Conservation (phyloP, 1,140 invertebrate genomes). For the Anoplolepis gracilipes region DNA sequence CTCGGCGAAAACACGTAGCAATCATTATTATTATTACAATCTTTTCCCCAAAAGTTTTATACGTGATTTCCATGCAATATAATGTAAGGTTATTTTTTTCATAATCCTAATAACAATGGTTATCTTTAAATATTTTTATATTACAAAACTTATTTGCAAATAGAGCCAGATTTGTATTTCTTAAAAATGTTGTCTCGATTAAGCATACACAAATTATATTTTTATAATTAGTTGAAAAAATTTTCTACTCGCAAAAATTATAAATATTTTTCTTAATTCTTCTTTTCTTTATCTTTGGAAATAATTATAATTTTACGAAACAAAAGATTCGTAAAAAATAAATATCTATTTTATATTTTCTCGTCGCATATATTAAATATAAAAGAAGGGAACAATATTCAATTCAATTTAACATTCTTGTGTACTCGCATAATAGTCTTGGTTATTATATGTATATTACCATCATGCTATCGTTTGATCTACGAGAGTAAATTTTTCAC, state of each 20-base stretch:
- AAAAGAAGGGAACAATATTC: background rate
- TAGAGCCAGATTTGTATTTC: background rate
- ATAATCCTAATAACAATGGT: background rate
- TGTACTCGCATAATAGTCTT: background rate
- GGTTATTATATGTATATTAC: slow-evolving; percentile 36
- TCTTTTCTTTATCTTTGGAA: background rate
- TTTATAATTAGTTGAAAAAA: background rate
- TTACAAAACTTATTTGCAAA: background rate
- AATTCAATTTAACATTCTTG: slow-evolving; percentile 19
- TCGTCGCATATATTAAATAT: slow-evolving; percentile 3
- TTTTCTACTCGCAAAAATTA: background rate
- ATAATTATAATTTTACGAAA: background rate
- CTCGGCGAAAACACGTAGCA: background rate
- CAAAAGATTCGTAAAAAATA: background rate
- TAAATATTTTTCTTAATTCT: background rate
- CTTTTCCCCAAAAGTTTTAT: background rate
- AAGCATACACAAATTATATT: background rate
- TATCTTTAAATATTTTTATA: slow-evolving; percentile 10
- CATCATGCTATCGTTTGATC: background rate
- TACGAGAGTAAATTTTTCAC: background rate
- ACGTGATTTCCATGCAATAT: background rate
- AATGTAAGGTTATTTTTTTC: background rate
- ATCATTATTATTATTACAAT: background rate
- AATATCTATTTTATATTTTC: slow-evolving; percentile 3
- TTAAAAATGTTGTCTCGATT: background rate